Evolutionary conservation across 2,888 invertebrate genomes (phyloP).

Genomic region (Ophion ellenae): DNA sequence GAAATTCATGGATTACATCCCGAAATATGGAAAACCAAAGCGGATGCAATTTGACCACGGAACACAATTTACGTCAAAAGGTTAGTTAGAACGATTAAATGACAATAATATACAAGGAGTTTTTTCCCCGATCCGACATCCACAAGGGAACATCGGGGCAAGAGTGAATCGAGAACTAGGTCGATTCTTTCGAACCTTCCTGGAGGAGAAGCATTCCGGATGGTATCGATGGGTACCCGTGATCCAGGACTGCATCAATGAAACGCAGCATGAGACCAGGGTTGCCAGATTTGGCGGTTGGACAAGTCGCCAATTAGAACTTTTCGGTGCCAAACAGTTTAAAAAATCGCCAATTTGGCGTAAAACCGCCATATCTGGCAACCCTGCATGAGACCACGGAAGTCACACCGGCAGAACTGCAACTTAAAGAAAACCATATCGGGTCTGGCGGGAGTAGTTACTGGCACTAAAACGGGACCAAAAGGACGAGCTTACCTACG

Average conservation of each 20-base stretch:
- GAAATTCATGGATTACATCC: slow-evolving; percentile 5
- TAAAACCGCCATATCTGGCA: background rate
- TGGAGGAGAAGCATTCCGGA: slow-evolving; percentile 1
- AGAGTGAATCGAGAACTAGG: slow-evolving; percentile 12
- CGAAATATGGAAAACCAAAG: slow-evolving; percentile 17
- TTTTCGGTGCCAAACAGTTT: no score
- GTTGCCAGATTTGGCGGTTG: no score
- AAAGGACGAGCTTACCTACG: background rate
- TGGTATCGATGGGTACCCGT: slow-evolving; percentile 7
- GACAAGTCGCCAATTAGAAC: background rate
- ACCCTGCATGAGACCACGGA: background rate
- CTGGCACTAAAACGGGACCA: background rate
- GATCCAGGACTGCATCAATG: slow-evolving; percentile 5
- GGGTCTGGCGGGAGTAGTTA: slow-evolving; percentile 22
- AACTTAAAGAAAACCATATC: background rate
- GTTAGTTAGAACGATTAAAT: background rate
- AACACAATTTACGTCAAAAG: slow-evolving; percentile 19
- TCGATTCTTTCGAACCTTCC: slow-evolving; percentile 17
- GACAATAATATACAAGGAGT: background rate
- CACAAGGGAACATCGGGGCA: slow-evolving; percentile 17
- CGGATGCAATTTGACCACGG: slow-evolving; percentile 37
- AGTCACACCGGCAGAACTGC: background rate
- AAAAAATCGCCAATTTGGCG: no score
- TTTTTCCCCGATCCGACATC: slow-evolving; percentile 32
- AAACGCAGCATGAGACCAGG: no score